phyloP scores from a whole-genome alignment of 2,797 vertebrate genomes.

The Myotis vivesi region DNA sequence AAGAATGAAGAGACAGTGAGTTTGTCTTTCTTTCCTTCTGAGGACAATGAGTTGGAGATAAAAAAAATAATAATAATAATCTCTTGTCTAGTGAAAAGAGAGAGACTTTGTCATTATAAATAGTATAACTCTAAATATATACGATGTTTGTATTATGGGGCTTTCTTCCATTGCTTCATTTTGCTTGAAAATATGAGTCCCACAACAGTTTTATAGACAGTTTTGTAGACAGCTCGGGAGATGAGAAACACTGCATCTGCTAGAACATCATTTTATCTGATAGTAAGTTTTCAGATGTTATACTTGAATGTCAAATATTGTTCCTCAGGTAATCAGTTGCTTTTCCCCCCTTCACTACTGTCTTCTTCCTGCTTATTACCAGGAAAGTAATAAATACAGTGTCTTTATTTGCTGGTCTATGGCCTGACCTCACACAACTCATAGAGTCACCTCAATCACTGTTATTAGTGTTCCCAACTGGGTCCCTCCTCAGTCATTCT shows the following conservation, averaged over 20 bases:
- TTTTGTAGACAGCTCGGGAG: not conserved
- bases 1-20: not conserved
- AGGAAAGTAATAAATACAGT: not conserved
- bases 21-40: constrained; percentile 38
- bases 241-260: not conserved
- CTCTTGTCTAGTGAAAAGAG: not conserved
- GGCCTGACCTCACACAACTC: not conserved
- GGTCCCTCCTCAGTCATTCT: not conserved
- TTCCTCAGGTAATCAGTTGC: not conserved
- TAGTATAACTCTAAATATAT: not conserved
- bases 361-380: not conserved
- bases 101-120: constrained; percentile 9
- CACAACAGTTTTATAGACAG: not conserved
- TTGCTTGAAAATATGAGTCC: not conserved
- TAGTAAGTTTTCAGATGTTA: constrained; percentile 3
- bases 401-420: not conserved
- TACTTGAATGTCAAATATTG: not conserved
- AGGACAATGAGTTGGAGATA: constrained; percentile 32
- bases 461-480: not conserved
- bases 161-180: not conserved
- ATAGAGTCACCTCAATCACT: not conserved
- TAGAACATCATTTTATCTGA: not conserved
- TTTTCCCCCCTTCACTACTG: not conserved
- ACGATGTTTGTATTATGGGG: not conserved
- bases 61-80: constrained; percentile 11